Evolutionary conservation across 2,797 vertebrate genomes (phyloP).

Genomic region (Spatula versicolor): DNA sequence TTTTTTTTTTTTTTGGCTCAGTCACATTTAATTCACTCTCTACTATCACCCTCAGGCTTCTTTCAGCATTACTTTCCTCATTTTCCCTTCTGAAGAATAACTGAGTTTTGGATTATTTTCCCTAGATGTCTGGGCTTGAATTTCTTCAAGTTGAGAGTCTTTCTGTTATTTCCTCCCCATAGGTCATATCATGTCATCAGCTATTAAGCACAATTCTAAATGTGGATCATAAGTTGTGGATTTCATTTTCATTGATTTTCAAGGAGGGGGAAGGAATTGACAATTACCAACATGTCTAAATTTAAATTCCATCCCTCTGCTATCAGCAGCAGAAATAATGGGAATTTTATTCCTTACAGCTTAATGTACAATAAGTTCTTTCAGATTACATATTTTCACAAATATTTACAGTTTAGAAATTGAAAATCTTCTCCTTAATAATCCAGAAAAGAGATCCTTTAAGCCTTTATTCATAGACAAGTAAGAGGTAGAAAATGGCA

Average conservation of each 20-base stretch:
- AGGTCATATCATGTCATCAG: slow-evolving; percentile 57
- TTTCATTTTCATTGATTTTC: slow-evolving; percentile 53
- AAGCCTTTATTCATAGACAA: background rate
- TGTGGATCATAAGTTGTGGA: slow-evolving; percentile 19
- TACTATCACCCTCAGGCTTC: slow-evolving; percentile 60
- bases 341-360: background rate
- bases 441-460: background rate
- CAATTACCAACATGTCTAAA: background rate
- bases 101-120: slow-evolving; percentile 61
- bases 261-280: slow-evolving; percentile 5
- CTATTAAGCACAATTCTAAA: slow-evolving; percentile 48
- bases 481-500: background rate
- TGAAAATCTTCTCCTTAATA: slow-evolving; percentile 19
- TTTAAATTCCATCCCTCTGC: background rate
- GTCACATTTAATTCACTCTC: slow-evolving; percentile 36
- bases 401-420: background rate
- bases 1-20: background rate
- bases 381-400: slow-evolving; percentile 20
- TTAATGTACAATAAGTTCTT: background rate
- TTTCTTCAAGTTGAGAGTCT: slow-evolving; percentile 34
- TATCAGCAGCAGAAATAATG: slow-evolving; percentile 7
- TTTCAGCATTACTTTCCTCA: slow-evolving; percentile 55
- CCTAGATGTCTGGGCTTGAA: slow-evolving; percentile 5
- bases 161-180: slow-evolving; percentile 31
- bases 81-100: slow-evolving; percentile 51